Evolutionary conservation across 2,888 invertebrate genomes (phyloP).

Genomic region (Idaea straminata): DNA sequence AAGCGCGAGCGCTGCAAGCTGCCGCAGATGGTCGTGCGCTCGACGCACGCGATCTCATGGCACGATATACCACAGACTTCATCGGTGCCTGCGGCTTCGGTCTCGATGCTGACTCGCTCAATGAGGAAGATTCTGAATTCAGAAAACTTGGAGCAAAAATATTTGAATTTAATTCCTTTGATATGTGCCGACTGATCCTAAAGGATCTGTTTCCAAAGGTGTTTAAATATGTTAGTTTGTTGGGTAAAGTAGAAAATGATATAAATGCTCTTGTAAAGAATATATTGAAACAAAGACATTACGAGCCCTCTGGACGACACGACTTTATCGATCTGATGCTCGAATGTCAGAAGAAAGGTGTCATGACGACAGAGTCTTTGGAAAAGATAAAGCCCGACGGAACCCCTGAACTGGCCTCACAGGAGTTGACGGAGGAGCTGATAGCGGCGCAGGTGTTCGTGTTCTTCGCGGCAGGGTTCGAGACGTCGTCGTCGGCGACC

Average conservation of each 20-base stretch:
- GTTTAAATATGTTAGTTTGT: constrained; percentile 40
- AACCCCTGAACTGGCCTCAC: constrained; percentile 29
- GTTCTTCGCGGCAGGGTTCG: constrained; percentile 53
- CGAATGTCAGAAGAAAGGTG: constrained; percentile 41
- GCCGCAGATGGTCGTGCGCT: constrained; percentile 33
- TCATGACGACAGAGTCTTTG: constrained; percentile 42
- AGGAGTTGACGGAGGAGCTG: constrained; percentile 40
- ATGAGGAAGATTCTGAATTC: constrained; percentile 50
- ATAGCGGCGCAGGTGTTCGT: constrained; percentile 47
- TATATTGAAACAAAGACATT: constrained; percentile 45
- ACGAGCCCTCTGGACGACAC: constrained; percentile 42
- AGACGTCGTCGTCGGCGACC: constrained; percentile 51
- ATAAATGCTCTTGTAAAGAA: constrained; percentile 42
- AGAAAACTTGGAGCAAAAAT: constrained; percentile 49
- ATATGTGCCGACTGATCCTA: constrained; percentile 29
- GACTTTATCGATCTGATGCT: constrained; percentile 50
- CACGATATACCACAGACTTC: constrained; percentile 58
- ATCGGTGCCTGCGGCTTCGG: constrained; percentile 61
- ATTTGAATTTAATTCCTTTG: constrained; percentile 33
- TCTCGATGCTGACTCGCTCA: constrained; percentile 51
- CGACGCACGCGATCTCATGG: constrained; percentile 58
- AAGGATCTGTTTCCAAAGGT: constrained; percentile 48
- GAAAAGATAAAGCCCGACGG: constrained; percentile 40
- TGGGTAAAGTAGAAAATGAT: constrained; percentile 40
- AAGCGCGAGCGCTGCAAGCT: constrained; percentile 35